Evolutionary conservation across 2,797 vertebrate species (phyloP).

Genomic region (Triplophysa yarkandensis): DNA sequence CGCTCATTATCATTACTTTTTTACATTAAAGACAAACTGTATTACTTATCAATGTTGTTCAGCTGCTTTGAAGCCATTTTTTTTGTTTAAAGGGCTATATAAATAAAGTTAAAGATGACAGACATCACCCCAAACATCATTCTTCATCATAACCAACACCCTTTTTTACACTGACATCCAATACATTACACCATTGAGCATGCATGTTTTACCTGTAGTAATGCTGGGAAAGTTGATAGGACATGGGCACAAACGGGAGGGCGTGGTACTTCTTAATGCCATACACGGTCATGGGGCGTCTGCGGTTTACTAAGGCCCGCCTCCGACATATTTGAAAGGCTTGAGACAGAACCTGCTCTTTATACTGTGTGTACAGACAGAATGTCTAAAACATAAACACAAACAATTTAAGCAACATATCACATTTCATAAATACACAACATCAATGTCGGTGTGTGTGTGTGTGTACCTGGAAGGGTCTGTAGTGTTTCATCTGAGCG

Average conservation of each 20-base stretch:
- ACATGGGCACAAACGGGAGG: slow-evolving; percentile 93
- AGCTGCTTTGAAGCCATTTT: no score
- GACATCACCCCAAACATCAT: no score
- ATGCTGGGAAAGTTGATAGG: slow-evolving; percentile 93
- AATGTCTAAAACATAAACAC: slow-evolving; percentile 77
- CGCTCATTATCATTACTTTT: no score
- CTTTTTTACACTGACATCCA: no score
- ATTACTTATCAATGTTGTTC: no score
- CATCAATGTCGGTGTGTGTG: no score
- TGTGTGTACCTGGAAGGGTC: slow-evolving; percentile 86
- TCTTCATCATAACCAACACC: no score
- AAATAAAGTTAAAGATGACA: no score
- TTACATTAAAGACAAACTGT: no score
- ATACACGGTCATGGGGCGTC: slow-evolving; percentile 77
- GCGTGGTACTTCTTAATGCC: slow-evolving; percentile 90
- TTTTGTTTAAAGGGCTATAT: no score
- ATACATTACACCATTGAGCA: no score
- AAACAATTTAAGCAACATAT: background rate
- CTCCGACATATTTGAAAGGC: slow-evolving; percentile 87
- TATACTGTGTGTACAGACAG: slow-evolving; percentile 86
- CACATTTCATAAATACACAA: background rate
- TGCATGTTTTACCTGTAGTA: slow-evolving; percentile 84
- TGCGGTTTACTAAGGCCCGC: slow-evolving; percentile 87
- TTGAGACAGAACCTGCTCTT: slow-evolving; percentile 82
- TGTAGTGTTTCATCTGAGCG: slow-evolving; percentile 88